Evolutionary conservation across 1,140 invertebrate genomes (phyloP), one percentile per base, ranked within the genome.

Genomic region (Ericerus pela): DNA sequence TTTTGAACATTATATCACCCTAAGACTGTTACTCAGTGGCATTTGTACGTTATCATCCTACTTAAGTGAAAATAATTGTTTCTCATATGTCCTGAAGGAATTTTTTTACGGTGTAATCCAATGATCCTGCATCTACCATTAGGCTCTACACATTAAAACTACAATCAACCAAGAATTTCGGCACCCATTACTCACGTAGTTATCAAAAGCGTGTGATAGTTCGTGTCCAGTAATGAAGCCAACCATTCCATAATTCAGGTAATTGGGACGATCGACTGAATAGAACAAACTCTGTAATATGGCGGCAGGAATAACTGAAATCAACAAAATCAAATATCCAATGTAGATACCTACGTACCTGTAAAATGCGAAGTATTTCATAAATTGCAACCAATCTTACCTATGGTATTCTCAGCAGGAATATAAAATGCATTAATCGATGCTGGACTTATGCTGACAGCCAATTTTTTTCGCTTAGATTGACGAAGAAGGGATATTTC

Each of bases 171-270:
- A n/a, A n/a, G n/a, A n/a, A n/a, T n/a, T n/a, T n/a, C n/a, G n/a
- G n/a, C n/a, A n/a, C n/a, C n/a, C n/a, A n/a, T n/a, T n/a, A n/a
- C n/a, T n/a, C n/a, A 47, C 41, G 22, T 47, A 24, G 28, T 79
- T 77, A 68, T 80, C 79, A 65, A 79, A 80, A 5, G 75, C 88
- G 66, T 95, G 89, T 0, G 88, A 93, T 47, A 95, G 86, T 73
- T 95, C 88, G 63, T 92, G 88, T 0, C 87, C 89, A 67, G 93
- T 89, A 2, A 92, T 82, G 61, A 87, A 88, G 2, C 90, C 89
- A 63, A 94, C 88, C 4, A 83, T 85, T 57, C 76, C 82, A 68
- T 80, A 84, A 64, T 85, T 85, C 67, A 84, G 73, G 62, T 82
- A 84, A 66, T 75, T 73, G 2, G 82, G 82, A 51, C 77, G 70